Evolutionary conservation across 37 sponge, comb jelly and placozoan genomes (phyloP).

Genomic region (Eunapius fragilis): DNA sequence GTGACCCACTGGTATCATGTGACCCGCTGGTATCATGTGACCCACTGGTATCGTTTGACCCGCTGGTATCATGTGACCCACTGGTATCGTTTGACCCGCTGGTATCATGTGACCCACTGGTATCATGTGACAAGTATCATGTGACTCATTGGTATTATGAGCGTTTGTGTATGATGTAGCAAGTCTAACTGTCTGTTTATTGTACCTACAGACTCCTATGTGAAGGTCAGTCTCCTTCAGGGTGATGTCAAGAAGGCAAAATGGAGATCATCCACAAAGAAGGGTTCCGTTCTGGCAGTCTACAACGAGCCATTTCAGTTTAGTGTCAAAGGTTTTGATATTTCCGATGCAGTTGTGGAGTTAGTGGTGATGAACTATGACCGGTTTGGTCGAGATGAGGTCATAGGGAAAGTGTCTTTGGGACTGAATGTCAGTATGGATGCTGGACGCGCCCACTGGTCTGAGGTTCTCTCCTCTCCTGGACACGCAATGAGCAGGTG

Average conservation of each 20-base stretch:
- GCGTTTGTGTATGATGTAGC: too few species aligned
- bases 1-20: too few species aligned
- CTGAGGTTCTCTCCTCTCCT: slow-evolving; percentile 38
- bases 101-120: too few species aligned
- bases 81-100: too few species aligned
- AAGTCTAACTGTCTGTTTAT: not conserved
- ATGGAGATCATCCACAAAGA: slow-evolving; percentile 67
- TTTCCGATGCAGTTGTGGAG: slow-evolving; percentile 1
- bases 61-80: too few species aligned
- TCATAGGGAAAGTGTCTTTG: slow-evolving; percentile 34
- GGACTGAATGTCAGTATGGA: slow-evolving; percentile 22
- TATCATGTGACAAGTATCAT: too few species aligned
- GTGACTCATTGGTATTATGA: too few species aligned
- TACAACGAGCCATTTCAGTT: slow-evolving; percentile 79
- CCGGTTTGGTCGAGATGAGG: slow-evolving; percentile 31
- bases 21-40: too few species aligned
- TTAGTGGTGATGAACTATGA: slow-evolving; percentile 65
- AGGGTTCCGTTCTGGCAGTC: slow-evolving; percentile 53
- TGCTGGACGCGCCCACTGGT: slow-evolving; percentile 53
- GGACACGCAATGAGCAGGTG: slow-evolving; percentile 47
- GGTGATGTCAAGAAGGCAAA: slow-evolving; percentile 28
- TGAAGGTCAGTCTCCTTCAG: slow-evolving; percentile 48
- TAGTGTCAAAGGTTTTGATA: slow-evolving; percentile 19
- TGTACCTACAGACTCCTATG: slow-evolving; percentile 70
- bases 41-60: too few species aligned